A percentile compares a stretch with the other conserved stretches of the same genome.
These are phyloP conservation scores for Sinohyriopsis cumingii DNA, from an alignment of 2,888 invertebrate genomes.

Conservation along the genomic window DNA sequence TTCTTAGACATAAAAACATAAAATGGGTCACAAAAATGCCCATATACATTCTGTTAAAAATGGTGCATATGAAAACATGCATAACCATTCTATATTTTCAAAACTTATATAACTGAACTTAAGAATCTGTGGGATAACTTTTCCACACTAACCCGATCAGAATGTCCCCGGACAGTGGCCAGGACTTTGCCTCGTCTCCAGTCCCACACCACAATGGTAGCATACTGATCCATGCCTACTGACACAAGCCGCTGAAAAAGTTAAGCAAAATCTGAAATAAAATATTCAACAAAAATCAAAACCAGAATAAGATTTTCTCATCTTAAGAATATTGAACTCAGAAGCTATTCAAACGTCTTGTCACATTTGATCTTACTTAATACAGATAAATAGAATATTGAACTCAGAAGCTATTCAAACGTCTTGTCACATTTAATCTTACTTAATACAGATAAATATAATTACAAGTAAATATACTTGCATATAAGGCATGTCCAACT, in stretches of 20 bases:
- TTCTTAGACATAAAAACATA: too few relatives aligned
- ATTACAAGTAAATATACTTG: too few relatives aligned
- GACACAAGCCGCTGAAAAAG: slow-evolving; percentile 66
- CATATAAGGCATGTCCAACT: too few relatives aligned
- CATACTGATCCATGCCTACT: slow-evolving; percentile 68
- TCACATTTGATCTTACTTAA: too few relatives aligned
- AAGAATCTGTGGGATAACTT: not conserved
- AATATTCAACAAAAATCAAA: too few relatives aligned
- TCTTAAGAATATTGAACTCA: not conserved
- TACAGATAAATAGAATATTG: not conserved
- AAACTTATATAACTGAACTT: too few relatives aligned
- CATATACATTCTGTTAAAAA: not conserved
- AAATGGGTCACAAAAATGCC: too few relatives aligned
- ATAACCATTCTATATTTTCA: too few relatives aligned
- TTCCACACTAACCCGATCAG: slow-evolving; percentile 64
- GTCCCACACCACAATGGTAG: slow-evolving; percentile 71
- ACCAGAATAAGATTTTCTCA: not conserved
- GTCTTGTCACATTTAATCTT: too few relatives aligned
- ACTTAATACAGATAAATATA: too few relatives aligned
- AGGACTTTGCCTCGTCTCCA: slow-evolving; percentile 71
- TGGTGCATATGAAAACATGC: too few relatives aligned
- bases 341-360: too few relatives aligned
- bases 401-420: not conserved
- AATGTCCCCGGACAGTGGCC: slow-evolving; percentile 67
- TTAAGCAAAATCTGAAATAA: not conserved